Percentiles rank a stretch among this genome's conserved stretches.
Evolutionary conservation across 2,113 vertebrate species (phyloP).

Genomic region (Mandrillus leucophaeus): DNA sequence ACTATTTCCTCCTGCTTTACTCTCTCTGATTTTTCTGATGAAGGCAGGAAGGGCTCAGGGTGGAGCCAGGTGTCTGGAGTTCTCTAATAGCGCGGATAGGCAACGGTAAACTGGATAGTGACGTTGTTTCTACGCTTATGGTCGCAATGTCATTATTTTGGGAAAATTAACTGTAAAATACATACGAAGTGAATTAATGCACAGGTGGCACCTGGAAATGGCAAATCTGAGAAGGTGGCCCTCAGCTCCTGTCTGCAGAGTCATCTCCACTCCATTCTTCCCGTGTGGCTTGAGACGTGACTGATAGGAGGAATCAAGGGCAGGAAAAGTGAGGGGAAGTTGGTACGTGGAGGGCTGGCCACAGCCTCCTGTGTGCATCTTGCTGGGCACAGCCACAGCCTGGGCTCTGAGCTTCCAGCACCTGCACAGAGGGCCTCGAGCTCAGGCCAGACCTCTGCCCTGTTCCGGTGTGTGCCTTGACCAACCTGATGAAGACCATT

Average conservation of each 20-base stretch:
- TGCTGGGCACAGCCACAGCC: background rate
- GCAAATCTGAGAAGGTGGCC: background rate
- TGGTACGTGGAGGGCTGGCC: fast-evolving
- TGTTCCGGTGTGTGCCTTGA: background rate
- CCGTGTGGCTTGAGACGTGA: background rate
- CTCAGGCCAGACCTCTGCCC: background rate
- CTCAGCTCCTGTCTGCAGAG: background rate
- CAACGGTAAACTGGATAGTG: background rate
- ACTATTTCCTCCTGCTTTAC: background rate
- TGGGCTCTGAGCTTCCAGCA: background rate
- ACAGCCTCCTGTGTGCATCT: background rate
- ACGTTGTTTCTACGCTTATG: background rate
- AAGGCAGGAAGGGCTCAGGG: background rate
- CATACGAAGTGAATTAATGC: background rate
- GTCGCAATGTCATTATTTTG: background rate
- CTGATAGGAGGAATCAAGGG: background rate
- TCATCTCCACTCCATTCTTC: background rate
- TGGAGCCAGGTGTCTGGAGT: background rate
- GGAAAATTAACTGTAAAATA: background rate
- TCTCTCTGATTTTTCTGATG: background rate
- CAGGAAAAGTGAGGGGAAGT: background rate
- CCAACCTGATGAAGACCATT: background rate
- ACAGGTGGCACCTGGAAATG: background rate
- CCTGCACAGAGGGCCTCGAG: fast-evolving
- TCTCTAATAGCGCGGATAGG: background rate